Percentiles rank a stretch among this genome's conserved stretches.
Conservation (phyloP, 2,797 vertebrate genomes). For the Ambastaia sidthimunki region DNA sequence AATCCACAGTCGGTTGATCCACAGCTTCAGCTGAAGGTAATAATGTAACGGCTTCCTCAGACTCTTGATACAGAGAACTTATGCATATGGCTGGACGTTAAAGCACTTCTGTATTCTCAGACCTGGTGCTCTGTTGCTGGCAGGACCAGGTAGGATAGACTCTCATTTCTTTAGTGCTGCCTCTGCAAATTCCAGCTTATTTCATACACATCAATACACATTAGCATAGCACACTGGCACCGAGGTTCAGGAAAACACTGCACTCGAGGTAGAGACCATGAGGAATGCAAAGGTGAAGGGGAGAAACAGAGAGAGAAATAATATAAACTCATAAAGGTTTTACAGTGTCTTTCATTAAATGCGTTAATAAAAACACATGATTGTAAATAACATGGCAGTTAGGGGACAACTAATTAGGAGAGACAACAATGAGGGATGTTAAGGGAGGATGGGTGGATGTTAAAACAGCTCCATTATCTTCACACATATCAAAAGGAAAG, state of each 20-base stretch:
- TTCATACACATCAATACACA: slow-evolving; percentile 75
- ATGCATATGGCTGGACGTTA: neutral
- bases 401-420: slow-evolving; percentile 64
- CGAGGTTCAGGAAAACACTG: slow-evolving; percentile 36
- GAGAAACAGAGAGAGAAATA: slow-evolving; percentile 52
- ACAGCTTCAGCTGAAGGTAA: neutral
- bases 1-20: neutral
- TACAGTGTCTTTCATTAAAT: slow-evolving; percentile 74
- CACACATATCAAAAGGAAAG: slow-evolving; percentile 30
- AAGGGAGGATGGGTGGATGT: slow-evolving; percentile 1
- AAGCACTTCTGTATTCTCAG: neutral
- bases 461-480: slow-evolving; percentile 23
- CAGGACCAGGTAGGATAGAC: slow-evolving; percentile 50
- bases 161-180: slow-evolving; percentile 61
- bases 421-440: neutral
- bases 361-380: slow-evolving; percentile 74
- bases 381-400: slow-evolving; percentile 74
- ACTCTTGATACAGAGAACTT: slow-evolving; percentile 2
- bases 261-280: slow-evolving; percentile 32
- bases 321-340: slow-evolving; percentile 75
- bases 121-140: slow-evolving; percentile 36
- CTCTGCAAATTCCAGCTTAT: slow-evolving; percentile 68
- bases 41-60: neutral
- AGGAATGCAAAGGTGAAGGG: slow-evolving; percentile 27
- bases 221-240: slow-evolving; percentile 66